A percentile compares a stretch with the other conserved stretches of the same genome.
Evolutionary conservation across 2,797 vertebrate species (phyloP).

Genomic region (Fistularia tabacaria): DNA sequence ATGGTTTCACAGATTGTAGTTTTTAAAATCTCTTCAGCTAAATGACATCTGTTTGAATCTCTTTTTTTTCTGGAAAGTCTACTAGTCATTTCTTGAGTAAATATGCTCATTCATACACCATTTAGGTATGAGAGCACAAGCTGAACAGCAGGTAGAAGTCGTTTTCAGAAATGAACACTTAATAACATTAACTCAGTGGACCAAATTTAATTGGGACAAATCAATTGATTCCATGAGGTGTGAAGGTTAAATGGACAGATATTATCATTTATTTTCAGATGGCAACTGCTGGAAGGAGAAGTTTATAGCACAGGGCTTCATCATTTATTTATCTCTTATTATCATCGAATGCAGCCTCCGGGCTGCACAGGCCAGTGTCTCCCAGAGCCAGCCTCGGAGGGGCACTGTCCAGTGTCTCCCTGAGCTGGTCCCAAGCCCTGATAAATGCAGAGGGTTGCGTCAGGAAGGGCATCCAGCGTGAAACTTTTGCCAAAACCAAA

Average conservation of each 20-base stretch:
- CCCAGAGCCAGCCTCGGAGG: too few species aligned
- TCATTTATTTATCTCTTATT: too few species aligned
- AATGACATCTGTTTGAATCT: slow-evolving; percentile 4
- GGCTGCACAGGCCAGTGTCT: too few species aligned
- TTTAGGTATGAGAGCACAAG: background rate
- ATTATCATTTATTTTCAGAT: too few species aligned
- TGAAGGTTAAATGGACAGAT: slow-evolving; percentile 66
- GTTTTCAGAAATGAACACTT: slow-evolving; percentile 36
- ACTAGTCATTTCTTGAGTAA: slow-evolving; percentile 1
- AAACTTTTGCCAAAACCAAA: too few species aligned
- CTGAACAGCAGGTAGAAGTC: slow-evolving; percentile 9
- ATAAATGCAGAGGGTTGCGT: too few species aligned
- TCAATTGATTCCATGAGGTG: slow-evolving; percentile 71
- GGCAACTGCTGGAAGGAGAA: too few species aligned
- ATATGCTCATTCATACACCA: slow-evolving; percentile 6
- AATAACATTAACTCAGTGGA: slow-evolving; percentile 65
- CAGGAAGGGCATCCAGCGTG: too few species aligned
- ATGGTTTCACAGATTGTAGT: background rate
- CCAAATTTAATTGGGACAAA: slow-evolving; percentile 64
- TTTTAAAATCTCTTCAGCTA: slow-evolving; percentile 11
- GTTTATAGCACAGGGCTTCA: too few species aligned
- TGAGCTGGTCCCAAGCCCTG: too few species aligned
- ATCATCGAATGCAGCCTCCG: too few species aligned
- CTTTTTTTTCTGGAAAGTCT: background rate
- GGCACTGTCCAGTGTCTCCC: too few species aligned